A percentile compares a stretch with the other conserved stretches of the same genome.
Evolutionary conservation across 2,888 invertebrate genomes (phyloP).

Genomic region (Cactoblastis cactorum): DNA sequence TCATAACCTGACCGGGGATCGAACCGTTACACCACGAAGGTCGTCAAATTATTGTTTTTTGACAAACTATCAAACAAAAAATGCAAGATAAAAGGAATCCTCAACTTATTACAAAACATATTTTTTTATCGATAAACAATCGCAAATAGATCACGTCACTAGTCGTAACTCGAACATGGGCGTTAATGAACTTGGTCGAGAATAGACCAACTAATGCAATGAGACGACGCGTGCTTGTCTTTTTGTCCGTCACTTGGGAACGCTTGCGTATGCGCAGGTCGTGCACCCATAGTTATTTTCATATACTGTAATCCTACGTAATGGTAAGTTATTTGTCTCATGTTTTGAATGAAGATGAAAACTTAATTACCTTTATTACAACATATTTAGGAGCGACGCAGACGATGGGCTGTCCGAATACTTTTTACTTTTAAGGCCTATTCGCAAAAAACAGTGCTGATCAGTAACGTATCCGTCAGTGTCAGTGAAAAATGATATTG

Average conservation of each 20-base stretch:
- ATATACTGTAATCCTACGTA: neutral
- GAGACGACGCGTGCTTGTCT: slow-evolving; percentile 8
- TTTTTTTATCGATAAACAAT: neutral
- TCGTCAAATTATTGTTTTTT: no score
- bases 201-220: slow-evolving; percentile 33
- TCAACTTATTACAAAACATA: neutral
- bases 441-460: no score
- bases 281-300: neutral
- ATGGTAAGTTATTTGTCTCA: neutral
- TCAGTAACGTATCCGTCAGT: no score
- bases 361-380: no score
- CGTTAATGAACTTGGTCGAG: slow-evolving; percentile 51
- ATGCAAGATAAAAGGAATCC: no score
- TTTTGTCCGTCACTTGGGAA: neutral
- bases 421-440: no score
- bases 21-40: no score
- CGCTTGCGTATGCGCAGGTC: neutral
- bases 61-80: no score
- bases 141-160: slow-evolving; percentile 24
- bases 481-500: no score
- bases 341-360: no score
- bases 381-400: no score
- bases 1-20: no score
- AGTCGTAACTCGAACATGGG: slow-evolving; percentile 31
- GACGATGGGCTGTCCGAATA: neutral